These are phyloP conservation scores for Xyrauchen texanus DNA, from an alignment of 2,113 vertebrate species.

Conservation along the genomic window DNA sequence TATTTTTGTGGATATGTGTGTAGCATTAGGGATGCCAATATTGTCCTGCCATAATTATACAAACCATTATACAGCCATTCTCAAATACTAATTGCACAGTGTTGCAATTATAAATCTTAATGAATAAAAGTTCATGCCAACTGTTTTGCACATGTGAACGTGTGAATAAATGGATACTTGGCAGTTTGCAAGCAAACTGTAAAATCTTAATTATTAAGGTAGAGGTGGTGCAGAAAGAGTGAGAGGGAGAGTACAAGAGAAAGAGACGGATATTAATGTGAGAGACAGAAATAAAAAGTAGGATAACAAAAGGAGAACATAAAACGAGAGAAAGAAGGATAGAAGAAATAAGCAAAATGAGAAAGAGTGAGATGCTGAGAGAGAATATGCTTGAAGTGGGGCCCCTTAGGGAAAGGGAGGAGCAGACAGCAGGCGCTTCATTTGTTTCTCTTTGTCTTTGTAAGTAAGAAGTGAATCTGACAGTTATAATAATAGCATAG, in stretches of 20 bases:
- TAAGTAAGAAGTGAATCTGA: conserved; percentile 74
- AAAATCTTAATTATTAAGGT: conserved; percentile 62
- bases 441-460: conserved; percentile 72
- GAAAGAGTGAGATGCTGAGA: conserved; percentile 19
- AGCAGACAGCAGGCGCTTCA: conserved; percentile 58
- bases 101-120: background rate
- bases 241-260: too few species aligned
- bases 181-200: conserved; percentile 62
- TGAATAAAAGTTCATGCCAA: background rate
- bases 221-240: too few species aligned
- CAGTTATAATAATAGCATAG: conserved; percentile 75
- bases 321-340: background rate
- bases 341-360: conserved; percentile 1
- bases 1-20: too few species aligned
- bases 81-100: conserved; percentile 12
- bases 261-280: too few species aligned
- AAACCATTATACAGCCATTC: background rate
- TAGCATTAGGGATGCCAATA: background rate
- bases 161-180: conserved; percentile 1
- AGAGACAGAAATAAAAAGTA: too few species aligned
- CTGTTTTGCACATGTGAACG: conserved; percentile 26
- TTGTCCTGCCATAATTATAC: background rate
- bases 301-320: conserved; percentile 64
- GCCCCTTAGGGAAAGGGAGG: conserved; percentile 41
- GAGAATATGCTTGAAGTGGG: conserved; percentile 1